phyloP scores from a whole-genome alignment of 2,797 vertebrate genomes.

The Paedocypris micromegethes region DNA sequence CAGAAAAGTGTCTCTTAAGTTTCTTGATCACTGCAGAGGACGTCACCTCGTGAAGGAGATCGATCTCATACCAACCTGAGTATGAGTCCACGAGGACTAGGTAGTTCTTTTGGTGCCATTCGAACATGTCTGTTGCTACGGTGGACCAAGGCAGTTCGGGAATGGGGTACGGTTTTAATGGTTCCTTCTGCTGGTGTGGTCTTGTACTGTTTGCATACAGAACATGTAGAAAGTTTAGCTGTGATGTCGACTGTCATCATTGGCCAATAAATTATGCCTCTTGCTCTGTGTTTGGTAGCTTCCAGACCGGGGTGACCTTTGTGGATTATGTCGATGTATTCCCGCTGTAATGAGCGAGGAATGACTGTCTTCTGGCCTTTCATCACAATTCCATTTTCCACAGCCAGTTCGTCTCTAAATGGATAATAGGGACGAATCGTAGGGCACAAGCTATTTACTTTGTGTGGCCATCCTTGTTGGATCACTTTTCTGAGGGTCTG shows the following conservation, averaged over 20 bases:
- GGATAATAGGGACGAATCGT: slow-evolving; percentile 14
- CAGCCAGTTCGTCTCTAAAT: slow-evolving; percentile 18
- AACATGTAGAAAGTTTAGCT: neutral
- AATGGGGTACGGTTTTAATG: neutral
- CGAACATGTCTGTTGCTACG: neutral
- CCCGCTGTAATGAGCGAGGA: neutral
- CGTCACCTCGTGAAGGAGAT: no score
- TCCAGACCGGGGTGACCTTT: slow-evolving; percentile 27
- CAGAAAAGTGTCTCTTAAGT: no score
- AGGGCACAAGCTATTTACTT: neutral
- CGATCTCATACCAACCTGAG: neutral
- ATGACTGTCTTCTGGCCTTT: slow-evolving; percentile 14
- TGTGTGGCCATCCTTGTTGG: slow-evolving; percentile 23
- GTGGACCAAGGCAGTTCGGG: no score
- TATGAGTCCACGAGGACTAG: slow-evolving; percentile 16
- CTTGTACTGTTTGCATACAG: neutral
- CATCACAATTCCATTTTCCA: slow-evolving; percentile 21
- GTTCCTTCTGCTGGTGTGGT: slow-evolving; percentile 18
- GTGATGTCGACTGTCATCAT: slow-evolving; percentile 16
- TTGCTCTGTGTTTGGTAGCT: slow-evolving; percentile 25
- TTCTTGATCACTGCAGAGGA: no score
- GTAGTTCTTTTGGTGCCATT: slow-evolving; percentile 26
- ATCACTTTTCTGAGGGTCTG: no score
- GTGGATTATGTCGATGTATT: slow-evolving; percentile 21
- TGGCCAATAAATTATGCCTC: slow-evolving; percentile 18